Percentiles rank a stretch among this genome's conserved stretches.
Evolutionary conservation across 2,113 vertebrate genomes (phyloP).

Genomic region (Campylomormyrus numenius): DNA sequence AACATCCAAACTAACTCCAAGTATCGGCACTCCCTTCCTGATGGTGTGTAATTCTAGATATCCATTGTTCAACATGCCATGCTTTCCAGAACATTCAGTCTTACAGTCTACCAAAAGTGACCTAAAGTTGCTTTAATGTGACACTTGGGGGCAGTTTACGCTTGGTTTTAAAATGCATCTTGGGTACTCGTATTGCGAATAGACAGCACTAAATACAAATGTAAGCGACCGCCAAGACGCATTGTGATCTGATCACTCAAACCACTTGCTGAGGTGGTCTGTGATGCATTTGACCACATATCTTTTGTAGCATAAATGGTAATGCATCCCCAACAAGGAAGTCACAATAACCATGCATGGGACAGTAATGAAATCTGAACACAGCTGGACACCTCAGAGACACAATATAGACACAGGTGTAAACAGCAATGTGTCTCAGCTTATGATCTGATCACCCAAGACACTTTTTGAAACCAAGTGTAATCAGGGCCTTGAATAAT

Average conservation of each 20-base stretch:
- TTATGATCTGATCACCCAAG: too few species aligned
- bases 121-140: not conserved
- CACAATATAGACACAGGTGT: not conserved
- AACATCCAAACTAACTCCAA: not conserved
- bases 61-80: not conserved
- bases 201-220: not conserved
- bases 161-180: not conserved
- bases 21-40: not conserved
- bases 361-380: not conserved
- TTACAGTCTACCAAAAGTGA: not conserved
- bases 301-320: not conserved
- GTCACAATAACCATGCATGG: not conserved
- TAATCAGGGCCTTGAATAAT: too few species aligned
- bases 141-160: not conserved
- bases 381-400: not conserved
- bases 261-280: not conserved
- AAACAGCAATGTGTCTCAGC: too few species aligned
- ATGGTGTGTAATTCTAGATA: not conserved
- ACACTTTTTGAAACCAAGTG: not conserved
- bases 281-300: not conserved
- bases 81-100: not conserved
- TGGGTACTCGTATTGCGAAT: not conserved
- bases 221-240: not conserved
- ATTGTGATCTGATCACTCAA: not conserved
- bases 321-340: not conserved